phyloP scores from a whole-genome alignment of 2,797 vertebrate species.

The Phyllotis vaccarum region DNA sequence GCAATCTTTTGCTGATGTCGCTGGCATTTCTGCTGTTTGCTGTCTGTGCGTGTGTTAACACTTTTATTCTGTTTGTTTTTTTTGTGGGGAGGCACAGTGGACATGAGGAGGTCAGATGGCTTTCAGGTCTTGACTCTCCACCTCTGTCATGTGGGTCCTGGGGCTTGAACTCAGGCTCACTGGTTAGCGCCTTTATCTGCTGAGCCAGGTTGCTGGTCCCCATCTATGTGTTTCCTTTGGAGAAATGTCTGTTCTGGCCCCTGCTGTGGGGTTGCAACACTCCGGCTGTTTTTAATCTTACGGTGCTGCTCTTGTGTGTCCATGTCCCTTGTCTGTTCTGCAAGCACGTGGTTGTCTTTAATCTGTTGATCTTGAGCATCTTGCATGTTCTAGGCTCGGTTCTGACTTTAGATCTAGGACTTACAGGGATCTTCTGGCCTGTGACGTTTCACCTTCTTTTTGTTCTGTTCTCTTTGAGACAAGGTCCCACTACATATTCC shows the following conservation, averaged over 20 bases:
- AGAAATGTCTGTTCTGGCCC: background rate
- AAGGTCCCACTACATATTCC: background rate
- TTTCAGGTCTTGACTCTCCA: background rate
- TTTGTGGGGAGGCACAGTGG: too few species aligned
- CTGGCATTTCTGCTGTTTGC: background rate
- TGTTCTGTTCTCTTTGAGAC: background rate
- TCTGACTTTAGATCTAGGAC: background rate
- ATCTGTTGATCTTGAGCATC: background rate
- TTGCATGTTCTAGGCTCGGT: background rate
- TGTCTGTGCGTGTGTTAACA: background rate
- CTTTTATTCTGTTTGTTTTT: background rate
- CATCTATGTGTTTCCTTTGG: background rate
- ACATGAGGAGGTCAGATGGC: background rate
- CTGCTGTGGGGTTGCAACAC: too few species aligned
- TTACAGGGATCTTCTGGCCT: background rate
- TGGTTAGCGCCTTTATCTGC: background rate
- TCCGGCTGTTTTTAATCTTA: background rate
- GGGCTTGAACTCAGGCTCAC: background rate
- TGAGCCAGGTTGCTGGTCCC: background rate
- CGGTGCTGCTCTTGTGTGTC: rapidly evolving
- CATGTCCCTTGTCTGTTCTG: background rate
- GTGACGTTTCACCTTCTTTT: background rate
- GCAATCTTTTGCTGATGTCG: background rate
- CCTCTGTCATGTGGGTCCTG: background rate
- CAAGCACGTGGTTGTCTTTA: background rate